phyloP scores from a whole-genome alignment of 2,113 vertebrate genomes.

The Pelecanus crispus region DNA sequence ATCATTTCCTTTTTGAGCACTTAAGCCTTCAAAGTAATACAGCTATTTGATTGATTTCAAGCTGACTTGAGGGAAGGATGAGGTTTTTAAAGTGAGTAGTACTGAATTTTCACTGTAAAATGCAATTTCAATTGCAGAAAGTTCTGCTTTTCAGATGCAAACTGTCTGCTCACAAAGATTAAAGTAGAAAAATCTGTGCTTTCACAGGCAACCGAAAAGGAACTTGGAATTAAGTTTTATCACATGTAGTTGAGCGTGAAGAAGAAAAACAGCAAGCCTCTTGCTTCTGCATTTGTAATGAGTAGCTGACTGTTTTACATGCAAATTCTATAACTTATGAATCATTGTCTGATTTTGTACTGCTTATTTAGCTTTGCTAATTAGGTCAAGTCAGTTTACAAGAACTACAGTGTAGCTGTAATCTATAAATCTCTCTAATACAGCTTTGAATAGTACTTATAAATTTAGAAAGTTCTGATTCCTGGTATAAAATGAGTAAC shows the following conservation, averaged over 20 bases:
- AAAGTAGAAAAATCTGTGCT: constrained; percentile 14
- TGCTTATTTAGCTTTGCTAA: constrained; percentile 54
- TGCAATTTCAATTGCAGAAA: constrained; percentile 4
- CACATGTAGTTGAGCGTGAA: constrained; percentile 50
- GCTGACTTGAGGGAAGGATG: background rate
- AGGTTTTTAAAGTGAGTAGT: background rate
- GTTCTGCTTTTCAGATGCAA: constrained; percentile 57
- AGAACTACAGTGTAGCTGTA: constrained; percentile 15
- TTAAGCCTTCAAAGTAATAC: background rate
- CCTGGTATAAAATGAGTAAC: background rate
- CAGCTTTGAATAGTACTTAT: background rate
- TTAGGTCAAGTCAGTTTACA: constrained; percentile 56
- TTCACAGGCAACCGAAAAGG: constrained; percentile 29
- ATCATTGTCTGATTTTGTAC: constrained; percentile 47
- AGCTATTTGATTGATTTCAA: background rate
- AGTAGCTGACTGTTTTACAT: constrained; percentile 47
- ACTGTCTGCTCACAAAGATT: constrained; percentile 25
- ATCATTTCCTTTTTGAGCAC: background rate
- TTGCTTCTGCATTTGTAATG: constrained; percentile 53
- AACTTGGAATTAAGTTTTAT: constrained; percentile 55
- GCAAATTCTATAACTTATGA: constrained; percentile 63
- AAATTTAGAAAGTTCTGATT: constrained; percentile 4
- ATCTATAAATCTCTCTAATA: constrained; percentile 13
- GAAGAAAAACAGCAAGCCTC: background rate
- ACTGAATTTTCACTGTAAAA: constrained; percentile 18